These are phyloP conservation scores for Geodia barretti DNA, from an alignment of 37 sponge, comb jelly and placozoan species.

Conservation along the genomic window DNA sequence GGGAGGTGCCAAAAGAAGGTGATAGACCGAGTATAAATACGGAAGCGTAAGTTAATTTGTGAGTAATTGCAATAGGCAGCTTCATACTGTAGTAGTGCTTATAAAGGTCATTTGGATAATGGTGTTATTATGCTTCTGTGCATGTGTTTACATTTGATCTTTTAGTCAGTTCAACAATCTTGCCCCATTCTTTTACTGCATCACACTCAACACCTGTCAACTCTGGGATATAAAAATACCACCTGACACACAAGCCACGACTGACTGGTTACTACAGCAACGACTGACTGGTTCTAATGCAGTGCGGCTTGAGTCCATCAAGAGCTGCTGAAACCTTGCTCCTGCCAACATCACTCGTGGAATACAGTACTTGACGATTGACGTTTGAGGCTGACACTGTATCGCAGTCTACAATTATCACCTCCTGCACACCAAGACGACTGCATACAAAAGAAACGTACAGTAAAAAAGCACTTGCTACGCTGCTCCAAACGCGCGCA, in stretches of 20 bases:
- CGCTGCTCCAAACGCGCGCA: too few species aligned
- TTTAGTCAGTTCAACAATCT: conserved; percentile 40
- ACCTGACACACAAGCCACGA: background rate
- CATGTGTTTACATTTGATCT: conserved; percentile 21
- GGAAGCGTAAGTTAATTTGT: too few species aligned
- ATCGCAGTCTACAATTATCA: conserved; percentile 52
- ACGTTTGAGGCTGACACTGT: conserved; percentile 52
- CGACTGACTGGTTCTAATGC: conserved; percentile 26
- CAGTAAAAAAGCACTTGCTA: too few species aligned
- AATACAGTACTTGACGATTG: conserved; percentile 61
- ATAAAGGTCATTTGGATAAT: too few species aligned
- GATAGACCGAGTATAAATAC: too few species aligned
- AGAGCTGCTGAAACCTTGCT: conserved; percentile 52
- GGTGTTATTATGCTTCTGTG: too few species aligned
- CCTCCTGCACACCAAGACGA: conserved; percentile 45
- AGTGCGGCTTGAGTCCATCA: conserved; percentile 35
- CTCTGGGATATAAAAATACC: conserved; percentile 1
- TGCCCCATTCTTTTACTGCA: conserved; percentile 48
- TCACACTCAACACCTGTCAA: conserved; percentile 22
- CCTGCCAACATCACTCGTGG: conserved; percentile 29
- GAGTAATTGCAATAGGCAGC: too few species aligned
- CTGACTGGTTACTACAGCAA: background rate
- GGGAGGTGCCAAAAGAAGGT: too few species aligned
- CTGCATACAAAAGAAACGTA: background rate
- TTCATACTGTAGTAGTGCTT: too few species aligned